These are phyloP conservation scores for Grantiella picta DNA, from an alignment of 2,113 vertebrate species.

Conservation along the genomic window DNA sequence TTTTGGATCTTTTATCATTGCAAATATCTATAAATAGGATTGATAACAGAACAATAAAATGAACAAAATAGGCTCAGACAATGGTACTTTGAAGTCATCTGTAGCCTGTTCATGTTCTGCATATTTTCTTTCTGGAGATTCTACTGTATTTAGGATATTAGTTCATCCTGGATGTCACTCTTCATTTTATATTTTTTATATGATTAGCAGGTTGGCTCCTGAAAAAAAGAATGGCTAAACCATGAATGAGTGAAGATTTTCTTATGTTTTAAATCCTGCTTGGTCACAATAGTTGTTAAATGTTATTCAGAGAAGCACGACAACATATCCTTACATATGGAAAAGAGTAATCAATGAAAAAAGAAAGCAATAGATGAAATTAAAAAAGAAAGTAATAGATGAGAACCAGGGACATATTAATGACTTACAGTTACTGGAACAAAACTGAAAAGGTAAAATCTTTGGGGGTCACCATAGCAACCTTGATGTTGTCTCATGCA, in stretches of 20 bases:
- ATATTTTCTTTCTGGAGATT: not conserved
- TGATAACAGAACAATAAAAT: not conserved
- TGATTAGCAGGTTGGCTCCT: not conserved
- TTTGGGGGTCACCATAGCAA: not conserved
- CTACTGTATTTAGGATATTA: not conserved
- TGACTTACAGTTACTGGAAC: not conserved
- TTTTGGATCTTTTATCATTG: not conserved
- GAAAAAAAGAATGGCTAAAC: not conserved
- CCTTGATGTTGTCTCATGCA: not conserved
- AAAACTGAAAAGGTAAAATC: not conserved
- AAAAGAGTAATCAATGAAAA: not conserved
- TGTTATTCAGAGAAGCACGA: not conserved
- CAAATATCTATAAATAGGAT: not conserved
- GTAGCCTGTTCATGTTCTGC: not conserved
- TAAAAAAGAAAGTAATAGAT: not conserved
- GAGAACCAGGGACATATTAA: not conserved
- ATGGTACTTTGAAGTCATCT: not conserved
- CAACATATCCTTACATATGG: not conserved
- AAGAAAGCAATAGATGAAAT: not conserved
- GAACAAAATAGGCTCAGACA: not conserved
- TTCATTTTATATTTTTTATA: not conserved
- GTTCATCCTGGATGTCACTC: not conserved
- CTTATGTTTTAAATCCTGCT: not conserved
- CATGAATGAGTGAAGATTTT: not conserved
- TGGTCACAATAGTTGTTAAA: not conserved